These are phyloP conservation scores for Heloderma charlesbogerti DNA, from an alignment of 2,113 vertebrate genomes.

Conservation along the genomic window DNA sequence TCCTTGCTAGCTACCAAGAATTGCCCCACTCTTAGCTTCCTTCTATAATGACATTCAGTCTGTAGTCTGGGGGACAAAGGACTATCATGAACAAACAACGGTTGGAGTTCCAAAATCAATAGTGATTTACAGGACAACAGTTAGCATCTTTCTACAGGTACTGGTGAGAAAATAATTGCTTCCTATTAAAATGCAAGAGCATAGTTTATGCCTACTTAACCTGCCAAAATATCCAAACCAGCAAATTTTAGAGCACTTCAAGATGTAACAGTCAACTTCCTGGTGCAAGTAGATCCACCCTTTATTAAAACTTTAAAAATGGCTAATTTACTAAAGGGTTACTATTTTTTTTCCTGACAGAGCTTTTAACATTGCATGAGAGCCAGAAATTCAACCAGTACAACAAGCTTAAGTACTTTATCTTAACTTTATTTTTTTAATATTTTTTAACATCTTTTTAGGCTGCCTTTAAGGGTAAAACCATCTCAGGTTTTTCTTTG, in stretches of 20 bases:
- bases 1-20: too few species aligned
- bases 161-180: slow-evolving; percentile 2
- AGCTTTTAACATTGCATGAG: background rate
- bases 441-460: background rate
- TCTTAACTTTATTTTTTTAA: background rate
- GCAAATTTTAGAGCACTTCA: background rate
- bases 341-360: background rate
- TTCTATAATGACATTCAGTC: background rate
- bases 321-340: background rate
- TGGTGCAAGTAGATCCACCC: background rate
- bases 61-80: background rate
- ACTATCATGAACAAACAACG: background rate
- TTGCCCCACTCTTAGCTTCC: too few species aligned
- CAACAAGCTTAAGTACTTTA: too few species aligned
- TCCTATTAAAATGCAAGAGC: slow-evolving; percentile 5
- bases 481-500: background rate
- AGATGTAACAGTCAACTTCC: background rate
- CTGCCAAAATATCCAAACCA: background rate
- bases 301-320: background rate
- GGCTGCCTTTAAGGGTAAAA: background rate
- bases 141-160: background rate
- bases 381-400: background rate
- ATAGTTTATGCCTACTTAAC: background rate
- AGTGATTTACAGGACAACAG: background rate
- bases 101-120: background rate